Evolutionary conservation across 2,888 invertebrate genomes (phyloP), one percentile per base, ranked within the genome.

Genomic region (Meganola albula): DNA sequence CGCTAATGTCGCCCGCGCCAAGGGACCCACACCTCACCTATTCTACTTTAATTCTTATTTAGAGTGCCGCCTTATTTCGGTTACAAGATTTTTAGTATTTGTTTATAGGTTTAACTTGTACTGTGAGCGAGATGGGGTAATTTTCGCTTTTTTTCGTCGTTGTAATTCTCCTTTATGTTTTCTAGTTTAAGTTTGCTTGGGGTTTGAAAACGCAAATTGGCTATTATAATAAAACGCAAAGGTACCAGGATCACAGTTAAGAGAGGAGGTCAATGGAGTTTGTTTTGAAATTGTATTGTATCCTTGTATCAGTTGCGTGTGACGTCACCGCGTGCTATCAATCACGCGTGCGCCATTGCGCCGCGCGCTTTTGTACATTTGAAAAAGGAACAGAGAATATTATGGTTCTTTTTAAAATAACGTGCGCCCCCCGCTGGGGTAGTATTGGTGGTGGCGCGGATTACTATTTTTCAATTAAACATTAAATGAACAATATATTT

Each of bases 71-170:
- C 80, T 79, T 82, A 76, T 83, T 83, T 79, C 74, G 78, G 72
- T 80, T 80, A 83, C 84, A 82, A 79, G 80, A 78, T 80, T 82
- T 80, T 83, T 83, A 83, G 78, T 80, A 83, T 83, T 83, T 82
- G 82, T 82, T 84, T 83, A 83, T 69, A 73, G 72, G 65, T 61
- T 63, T 70, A 74, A 79, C 77, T 75, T 71, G 72, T 62, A 63
- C 63, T 63, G 63, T 58, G 64, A 53, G 50, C 48, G 52, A 63
- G 58, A 68, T 65, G 71, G 76, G 65, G 76, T 63, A 71, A 77
- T 79, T 77, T 74, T 76, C 71, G 73, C 65, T 66, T 67, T 69
- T 65, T 68, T 63, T 30, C 48, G 53, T 64, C 71, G 62, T 65
- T 61, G 74, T 70, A 69, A 76, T 79, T 76, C 69, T 62, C 58